Evolutionary conservation across 2,888 invertebrate genomes (phyloP).

Genomic region (Agrilus cyanescens): DNA sequence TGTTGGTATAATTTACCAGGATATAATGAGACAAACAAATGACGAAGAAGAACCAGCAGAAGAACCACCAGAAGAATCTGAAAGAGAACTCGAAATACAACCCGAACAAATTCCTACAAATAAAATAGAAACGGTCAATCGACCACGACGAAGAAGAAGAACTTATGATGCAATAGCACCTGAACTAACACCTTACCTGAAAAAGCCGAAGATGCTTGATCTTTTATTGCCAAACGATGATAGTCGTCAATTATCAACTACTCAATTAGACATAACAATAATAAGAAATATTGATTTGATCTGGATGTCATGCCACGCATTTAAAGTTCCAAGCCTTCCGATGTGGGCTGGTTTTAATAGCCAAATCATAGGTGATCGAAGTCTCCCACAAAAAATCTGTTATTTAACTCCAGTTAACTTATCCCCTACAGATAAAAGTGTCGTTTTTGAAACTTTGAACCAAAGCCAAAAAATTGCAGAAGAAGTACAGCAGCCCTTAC

Average conservation of each 20-base stretch:
- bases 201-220: constrained; percentile 2
- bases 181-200: constrained; percentile 7
- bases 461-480: constrained; percentile 16
- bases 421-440: constrained; percentile 22
- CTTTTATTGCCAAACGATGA: not conserved
- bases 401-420: constrained; percentile 23
- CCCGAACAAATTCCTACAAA: no score
- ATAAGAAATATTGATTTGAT: no score
- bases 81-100: no score
- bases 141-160: constrained; percentile 12
- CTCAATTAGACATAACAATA: no score
- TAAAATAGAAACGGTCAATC: not conserved
- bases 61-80: no score
- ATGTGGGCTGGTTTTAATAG: constrained; percentile 26
- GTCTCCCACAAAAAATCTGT: constrained; percentile 17
- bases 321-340: constrained; percentile 19
- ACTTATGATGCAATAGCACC: constrained; percentile 6
- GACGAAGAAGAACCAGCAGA: no score
- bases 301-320: not conserved
- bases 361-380: constrained; percentile 14
- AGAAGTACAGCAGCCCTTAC: constrained; percentile 16
- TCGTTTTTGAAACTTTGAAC: constrained; percentile 19
- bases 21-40: no score
- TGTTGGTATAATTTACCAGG: no score
- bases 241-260: no score